phyloP scores from a whole-genome alignment of 1,140 invertebrate genomes.

The Brevipalpus yothersi region DNA sequence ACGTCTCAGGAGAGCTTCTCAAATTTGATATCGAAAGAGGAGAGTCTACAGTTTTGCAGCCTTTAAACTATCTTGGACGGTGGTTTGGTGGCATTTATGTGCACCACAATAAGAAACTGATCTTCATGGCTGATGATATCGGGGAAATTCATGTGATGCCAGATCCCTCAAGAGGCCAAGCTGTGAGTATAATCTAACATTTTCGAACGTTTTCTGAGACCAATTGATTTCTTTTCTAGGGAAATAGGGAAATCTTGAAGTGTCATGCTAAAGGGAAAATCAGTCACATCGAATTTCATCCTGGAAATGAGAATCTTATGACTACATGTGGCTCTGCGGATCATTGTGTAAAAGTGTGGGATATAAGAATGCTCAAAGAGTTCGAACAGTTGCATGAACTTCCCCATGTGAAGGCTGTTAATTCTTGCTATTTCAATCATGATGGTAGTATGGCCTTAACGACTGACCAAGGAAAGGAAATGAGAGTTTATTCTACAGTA shows the following conservation, averaged over 20 bases:
- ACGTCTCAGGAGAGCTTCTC: neutral
- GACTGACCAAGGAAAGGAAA: slow-evolving; percentile 19
- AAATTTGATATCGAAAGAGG: neutral
- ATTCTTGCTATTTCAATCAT: neutral
- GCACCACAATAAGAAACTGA: neutral
- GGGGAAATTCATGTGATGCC: neutral
- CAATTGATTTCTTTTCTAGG: neutral
- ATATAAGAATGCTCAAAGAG: neutral
- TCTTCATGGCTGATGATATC: neutral
- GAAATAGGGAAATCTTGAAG: neutral
- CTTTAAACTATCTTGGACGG: neutral
- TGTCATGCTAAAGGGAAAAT: neutral
- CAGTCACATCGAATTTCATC: neutral
- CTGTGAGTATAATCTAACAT: neutral
- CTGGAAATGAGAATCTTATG: neutral
- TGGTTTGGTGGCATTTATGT: neutral
- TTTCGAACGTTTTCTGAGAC: too few species aligned
- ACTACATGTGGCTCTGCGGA: neutral
- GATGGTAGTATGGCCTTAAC: slow-evolving; percentile 19
- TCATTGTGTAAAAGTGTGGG: neutral
- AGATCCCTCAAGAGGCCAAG: neutral
- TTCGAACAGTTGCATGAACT: neutral
- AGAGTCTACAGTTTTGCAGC: neutral
- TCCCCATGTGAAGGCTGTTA: neutral
- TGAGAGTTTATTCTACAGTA: slow-evolving; percentile 18